Conservation (phyloP, 2,113 vertebrate genomes). For the Opisthocomus hoazin region DNA sequence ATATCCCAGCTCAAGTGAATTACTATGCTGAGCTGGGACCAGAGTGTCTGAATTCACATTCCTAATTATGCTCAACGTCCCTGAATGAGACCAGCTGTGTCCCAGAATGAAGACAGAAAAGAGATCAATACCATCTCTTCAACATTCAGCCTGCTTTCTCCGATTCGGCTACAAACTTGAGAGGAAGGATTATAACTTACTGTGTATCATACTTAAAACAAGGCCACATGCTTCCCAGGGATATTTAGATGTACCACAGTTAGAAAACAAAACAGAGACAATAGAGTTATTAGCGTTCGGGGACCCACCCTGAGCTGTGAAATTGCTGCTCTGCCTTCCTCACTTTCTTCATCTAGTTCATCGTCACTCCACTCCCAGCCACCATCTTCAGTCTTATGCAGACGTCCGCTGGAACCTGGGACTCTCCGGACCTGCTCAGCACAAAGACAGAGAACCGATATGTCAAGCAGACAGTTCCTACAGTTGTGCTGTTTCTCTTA, state of each 20-base stretch:
- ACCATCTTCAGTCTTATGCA: slow-evolving; percentile 96
- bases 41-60: neutral
- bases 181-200: neutral
- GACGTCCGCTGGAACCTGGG: slow-evolving; percentile 92
- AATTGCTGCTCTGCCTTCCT: slow-evolving; percentile 90
- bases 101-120: neutral
- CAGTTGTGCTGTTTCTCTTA: too few species aligned
- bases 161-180: neutral
- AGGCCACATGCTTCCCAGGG: neutral
- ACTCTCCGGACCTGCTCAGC: slow-evolving; percentile 87
- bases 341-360: slow-evolving; percentile 93
- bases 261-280: neutral
- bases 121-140: neutral
- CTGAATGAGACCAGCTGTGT: neutral
- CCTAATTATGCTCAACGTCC: neutral
- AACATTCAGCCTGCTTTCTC: neutral
- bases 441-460: neutral
- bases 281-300: neutral
- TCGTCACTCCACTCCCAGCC: slow-evolving; percentile 99
- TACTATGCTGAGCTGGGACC: neutral
- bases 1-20: neutral
- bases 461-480: neutral
- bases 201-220: neutral
- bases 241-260: neutral
- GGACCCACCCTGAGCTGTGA: slow-evolving; percentile 79